Base-by-base conservation (phyloP, 2,888 invertebrate genomes). In the Margaritifera margaritifera region DNA sequence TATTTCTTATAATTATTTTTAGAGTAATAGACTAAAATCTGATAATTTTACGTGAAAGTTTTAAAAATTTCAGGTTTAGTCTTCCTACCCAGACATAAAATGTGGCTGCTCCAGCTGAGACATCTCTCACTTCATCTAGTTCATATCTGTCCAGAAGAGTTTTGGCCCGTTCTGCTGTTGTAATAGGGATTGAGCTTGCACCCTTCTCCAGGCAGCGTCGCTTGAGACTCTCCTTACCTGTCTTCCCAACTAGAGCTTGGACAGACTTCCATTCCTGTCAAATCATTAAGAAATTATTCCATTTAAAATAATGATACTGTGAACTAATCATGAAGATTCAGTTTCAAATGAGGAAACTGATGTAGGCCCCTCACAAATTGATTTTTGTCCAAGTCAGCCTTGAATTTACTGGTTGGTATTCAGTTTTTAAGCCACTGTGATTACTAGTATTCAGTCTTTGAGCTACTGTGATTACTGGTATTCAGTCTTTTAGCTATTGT, bases 31-130 rank as follows among this genome's bases (percentile, higher is more conserved):
- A 42, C 1, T 42, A 42, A 42, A 42, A 42, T 42, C 5, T 31
- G 8, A 8, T 11, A 11, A 42, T 42, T 42, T 42, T 5, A 42
- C 42, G 11, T 6, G 11, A 42, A 42, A 42, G 42, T 42, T 42
- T 6, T 42, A 42, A 2, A 42, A 42, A 42, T 42, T 42, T 11
- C 42, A 42, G 11, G 11, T 2, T 42, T 11, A 42, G 42, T 42
- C 11, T 42, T 11, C 85, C 82, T 69, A 89, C 89, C 87, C 88
- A 89, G 51, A 87, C 81, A 79, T 84, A 88, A 75, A 89, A 88
- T 22, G 89, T 88, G 18, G 89, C 89, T 51, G 89, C 88, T 31
- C 89, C 89, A 55, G 89, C 88, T 18, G 87, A 88, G 4, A 88
- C 87, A 64, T 88, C 87, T 54, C 88, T 73, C 31, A 89, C 85